Base-by-base conservation (phyloP, 2,888 invertebrate genomes). In the Eretmocerus hayati region DNA sequence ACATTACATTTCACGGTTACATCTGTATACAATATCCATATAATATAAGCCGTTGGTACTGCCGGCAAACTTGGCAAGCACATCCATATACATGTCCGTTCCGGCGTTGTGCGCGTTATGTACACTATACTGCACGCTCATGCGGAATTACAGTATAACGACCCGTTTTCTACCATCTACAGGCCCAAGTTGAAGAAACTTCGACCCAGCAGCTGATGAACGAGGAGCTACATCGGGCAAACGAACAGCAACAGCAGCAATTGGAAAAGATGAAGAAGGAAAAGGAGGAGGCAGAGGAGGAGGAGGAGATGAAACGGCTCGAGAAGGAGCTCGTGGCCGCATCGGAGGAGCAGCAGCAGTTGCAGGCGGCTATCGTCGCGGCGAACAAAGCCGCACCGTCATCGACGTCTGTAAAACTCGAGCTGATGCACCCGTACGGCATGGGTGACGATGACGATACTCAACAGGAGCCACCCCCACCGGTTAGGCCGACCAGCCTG, bases 211-310 rank as follows among this genome's bases (percentile, higher is more conserved):
- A n/a, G n/a, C n/a, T n/a, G n/a, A n/a, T n/a, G n/a, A n/a, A n/a
- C n/a, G n/a, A n/a, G n/a, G n/a, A n/a, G n/a, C n/a, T n/a, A n/a
- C n/a, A n/a, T n/a, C n/a, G n/a, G n/a, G n/a, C 33, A 5, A 5
- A 13, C 47, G 23, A 50, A 58, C 77, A 82, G 35, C 85, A 85
- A 62, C 67, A 66, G 5, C 75, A 66, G 40, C 63, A 68, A 46
- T 53, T 67, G n/a, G 33, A 33, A n/a, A n/a, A 40, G 40, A 38
- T 33, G 19, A 42, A 40, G 20, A 39, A 37, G 18, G 8, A 13
- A 22, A 19, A 35, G 41, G 43, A 33, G 43, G 33, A 48, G 50
- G 53, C 9, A 19, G 42, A n/a, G 21, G 41, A 23, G n/a, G 36
- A 30, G 21, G 42, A 22, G 20, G 50, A 44, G 18, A 26, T 23